These are phyloP conservation scores for Xerus inauris DNA, from an alignment of 2,113 vertebrate genomes.

Conservation along the genomic window DNA sequence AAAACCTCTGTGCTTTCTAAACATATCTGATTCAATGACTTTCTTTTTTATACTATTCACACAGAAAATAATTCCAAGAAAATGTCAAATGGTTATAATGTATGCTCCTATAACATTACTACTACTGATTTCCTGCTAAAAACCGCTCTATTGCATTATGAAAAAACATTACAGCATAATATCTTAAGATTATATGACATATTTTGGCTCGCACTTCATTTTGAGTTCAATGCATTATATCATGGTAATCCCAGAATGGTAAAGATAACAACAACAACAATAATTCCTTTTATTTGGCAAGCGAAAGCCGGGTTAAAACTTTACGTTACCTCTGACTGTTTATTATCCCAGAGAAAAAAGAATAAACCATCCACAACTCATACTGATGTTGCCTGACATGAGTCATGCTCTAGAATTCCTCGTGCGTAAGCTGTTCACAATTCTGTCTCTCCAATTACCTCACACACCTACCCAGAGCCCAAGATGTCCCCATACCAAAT, in stretches of 20 bases:
- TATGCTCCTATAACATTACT: not conserved
- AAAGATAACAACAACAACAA: slow-evolving; percentile 4
- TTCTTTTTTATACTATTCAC: slow-evolving; percentile 31
- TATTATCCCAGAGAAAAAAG: slow-evolving; percentile 1
- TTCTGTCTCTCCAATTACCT: not conserved
- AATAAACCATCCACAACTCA: not conserved
- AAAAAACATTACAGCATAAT: slow-evolving; percentile 8
- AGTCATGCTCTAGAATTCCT: not conserved
- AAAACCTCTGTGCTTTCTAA: slow-evolving; percentile 55
- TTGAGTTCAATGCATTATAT: slow-evolving; percentile 24
- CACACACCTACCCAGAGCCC: not conserved
- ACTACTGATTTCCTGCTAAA: slow-evolving; percentile 1
- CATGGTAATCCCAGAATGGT: slow-evolving; percentile 23
- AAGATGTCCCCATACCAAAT: not conserved
- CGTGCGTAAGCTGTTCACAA: not conserved
- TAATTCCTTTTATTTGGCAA: slow-evolving; percentile 38
- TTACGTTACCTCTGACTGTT: not conserved
- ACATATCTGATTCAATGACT: slow-evolving; percentile 32
- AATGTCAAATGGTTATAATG: not conserved
- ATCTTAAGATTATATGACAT: not conserved
- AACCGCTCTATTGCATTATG: not conserved
- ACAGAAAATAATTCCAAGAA: not conserved
- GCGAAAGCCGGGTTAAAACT: not conserved
- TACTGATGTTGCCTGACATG: not conserved
- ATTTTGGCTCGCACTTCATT: slow-evolving; percentile 12